Percentiles rank a stretch among this genome's conserved stretches.
Evolutionary conservation across 2,113 vertebrate genomes (phyloP).

Genomic region (Emberiza fucata): DNA sequence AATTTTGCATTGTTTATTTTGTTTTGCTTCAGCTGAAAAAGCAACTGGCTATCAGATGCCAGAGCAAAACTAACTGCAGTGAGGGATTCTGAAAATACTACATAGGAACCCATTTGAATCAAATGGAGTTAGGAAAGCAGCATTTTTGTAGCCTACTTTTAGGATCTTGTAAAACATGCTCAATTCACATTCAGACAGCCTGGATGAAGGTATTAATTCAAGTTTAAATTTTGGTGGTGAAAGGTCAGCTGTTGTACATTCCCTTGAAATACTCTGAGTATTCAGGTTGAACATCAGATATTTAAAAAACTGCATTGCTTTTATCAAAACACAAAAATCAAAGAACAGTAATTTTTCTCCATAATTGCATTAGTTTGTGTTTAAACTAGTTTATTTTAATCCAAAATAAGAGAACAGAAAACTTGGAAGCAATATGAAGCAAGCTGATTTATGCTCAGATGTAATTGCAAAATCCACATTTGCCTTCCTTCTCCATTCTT

Average conservation of each 20-base stretch:
- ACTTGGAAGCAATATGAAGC: not conserved
- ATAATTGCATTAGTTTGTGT: not conserved
- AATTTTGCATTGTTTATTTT: not conserved
- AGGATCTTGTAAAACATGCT: not conserved
- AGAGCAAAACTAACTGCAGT: not conserved
- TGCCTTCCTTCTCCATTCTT: not conserved
- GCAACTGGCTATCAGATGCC: not conserved
- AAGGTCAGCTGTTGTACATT: not conserved
- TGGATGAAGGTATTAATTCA: not conserved
- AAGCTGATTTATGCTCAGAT: not conserved
- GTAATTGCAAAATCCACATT: not conserved
- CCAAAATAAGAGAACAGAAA: not conserved
- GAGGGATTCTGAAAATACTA: not conserved
- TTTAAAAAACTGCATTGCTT: not conserved
- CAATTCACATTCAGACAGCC: not conserved
- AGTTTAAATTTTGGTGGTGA: not conserved
- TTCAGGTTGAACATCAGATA: not conserved
- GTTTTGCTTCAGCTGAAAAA: conserved; percentile 6
- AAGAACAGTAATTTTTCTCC: not conserved
- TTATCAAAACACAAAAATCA: not conserved
- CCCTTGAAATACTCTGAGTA: not conserved
- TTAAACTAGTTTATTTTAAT: not conserved
- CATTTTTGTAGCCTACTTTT: not conserved
- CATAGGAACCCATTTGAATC: not conserved
- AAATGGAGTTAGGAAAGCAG: not conserved